Evolutionary conservation across 2,797 vertebrate species (phyloP).

Genomic region (Pteronotus mesoamericanus): DNA sequence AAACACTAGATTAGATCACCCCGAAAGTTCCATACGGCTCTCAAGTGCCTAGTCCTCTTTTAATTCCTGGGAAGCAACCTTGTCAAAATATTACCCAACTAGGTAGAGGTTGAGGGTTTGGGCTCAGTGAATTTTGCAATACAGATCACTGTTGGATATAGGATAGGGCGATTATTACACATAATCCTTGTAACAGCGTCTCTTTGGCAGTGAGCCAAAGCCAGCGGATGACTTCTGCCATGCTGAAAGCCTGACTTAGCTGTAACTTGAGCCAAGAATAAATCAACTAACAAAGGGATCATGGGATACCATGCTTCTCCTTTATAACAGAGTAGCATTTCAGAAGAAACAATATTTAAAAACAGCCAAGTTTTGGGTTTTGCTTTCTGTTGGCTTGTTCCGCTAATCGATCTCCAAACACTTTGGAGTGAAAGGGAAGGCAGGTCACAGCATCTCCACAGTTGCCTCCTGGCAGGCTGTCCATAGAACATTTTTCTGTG

Average conservation of each 20-base stretch:
- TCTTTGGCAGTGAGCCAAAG: slow-evolving; percentile 37
- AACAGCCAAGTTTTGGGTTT: slow-evolving; percentile 21
- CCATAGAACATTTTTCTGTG: not conserved
- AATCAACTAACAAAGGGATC: not conserved
- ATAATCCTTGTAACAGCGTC: slow-evolving; percentile 43
- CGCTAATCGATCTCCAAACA: not conserved
- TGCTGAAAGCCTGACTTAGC: slow-evolving; percentile 19
- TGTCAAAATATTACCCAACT: slow-evolving; percentile 18
- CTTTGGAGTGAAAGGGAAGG: not conserved
- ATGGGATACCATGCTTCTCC: not conserved
- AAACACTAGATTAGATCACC: slow-evolving; percentile 18
- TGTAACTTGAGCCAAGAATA: slow-evolving; percentile 40
- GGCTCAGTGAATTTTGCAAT: not conserved
- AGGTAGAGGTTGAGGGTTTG: slow-evolving; percentile 20
- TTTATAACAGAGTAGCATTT: slow-evolving; percentile 37
- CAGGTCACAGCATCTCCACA: not conserved
- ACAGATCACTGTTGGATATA: slow-evolving; percentile 1
- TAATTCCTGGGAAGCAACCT: slow-evolving; percentile 46
- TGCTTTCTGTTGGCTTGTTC: not conserved
- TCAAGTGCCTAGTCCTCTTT: slow-evolving; percentile 13
- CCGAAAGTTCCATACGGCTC: not conserved
- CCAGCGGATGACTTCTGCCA: not conserved
- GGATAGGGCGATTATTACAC: slow-evolving; percentile 48
- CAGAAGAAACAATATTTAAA: not conserved
- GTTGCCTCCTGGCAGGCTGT: not conserved